These are phyloP conservation scores for Rhopalosiphum padi DNA, from an alignment of 1,140 invertebrate genomes.

Conservation along the genomic window DNA sequence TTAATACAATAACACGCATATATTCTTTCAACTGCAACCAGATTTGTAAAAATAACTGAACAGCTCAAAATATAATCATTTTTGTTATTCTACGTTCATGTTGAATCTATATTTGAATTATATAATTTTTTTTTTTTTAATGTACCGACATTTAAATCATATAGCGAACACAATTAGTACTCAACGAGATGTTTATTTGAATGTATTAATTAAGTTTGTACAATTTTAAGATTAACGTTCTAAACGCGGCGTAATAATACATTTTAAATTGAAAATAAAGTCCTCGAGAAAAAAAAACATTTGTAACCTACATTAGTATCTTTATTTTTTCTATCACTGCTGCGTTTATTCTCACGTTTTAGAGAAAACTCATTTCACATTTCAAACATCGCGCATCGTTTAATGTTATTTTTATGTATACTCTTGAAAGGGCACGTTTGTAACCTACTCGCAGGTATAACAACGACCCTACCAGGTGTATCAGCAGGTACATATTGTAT, in stretches of 20 bases:
- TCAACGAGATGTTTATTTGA: neutral
- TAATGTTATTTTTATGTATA: neutral
- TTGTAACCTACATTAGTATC: neutral
- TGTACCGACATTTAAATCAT: neutral
- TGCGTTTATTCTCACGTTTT: constrained; percentile 41
- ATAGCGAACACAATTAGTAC: neutral
- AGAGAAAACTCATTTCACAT: constrained; percentile 23
- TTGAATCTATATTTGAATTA: neutral
- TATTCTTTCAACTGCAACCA: neutral
- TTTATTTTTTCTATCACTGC: neutral
- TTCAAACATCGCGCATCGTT: constrained; percentile 9
- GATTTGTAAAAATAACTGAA: neutral
- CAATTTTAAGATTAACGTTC: neutral
- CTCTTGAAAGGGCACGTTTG: neutral
- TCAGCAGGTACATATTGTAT: constrained; percentile 19
- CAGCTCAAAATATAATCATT: neutral
- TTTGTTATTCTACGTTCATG: neutral
- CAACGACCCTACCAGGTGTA: neutral
- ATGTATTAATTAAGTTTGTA: neutral
- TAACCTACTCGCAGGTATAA: constrained; percentile 14
- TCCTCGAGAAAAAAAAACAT: neutral
- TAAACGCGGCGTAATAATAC: neutral
- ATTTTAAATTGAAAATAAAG: neutral
- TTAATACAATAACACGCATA: neutral
- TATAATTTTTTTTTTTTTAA: neutral